Percentiles rank a stretch among this genome's conserved stretches.
These are phyloP conservation scores for Orycteropus afer DNA, from an alignment of 2,113 vertebrate species.

Conservation along the genomic window DNA sequence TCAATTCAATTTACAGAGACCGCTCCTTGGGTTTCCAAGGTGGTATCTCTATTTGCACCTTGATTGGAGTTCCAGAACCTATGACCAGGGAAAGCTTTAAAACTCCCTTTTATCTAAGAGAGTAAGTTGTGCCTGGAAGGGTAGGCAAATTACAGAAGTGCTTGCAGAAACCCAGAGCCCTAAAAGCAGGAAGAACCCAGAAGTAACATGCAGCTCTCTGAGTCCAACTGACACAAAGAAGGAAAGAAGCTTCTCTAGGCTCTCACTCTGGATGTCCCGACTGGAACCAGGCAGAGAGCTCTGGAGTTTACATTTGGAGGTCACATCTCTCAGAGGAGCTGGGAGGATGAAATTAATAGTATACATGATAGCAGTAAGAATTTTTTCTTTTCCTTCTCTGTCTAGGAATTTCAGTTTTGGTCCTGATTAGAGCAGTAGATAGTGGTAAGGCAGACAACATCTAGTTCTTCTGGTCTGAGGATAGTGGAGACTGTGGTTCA, in stretches of 20 bases:
- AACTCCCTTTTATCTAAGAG: background rate
- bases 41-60: background rate
- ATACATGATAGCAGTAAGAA: conserved; percentile 5
- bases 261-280: background rate
- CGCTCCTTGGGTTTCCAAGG: no score
- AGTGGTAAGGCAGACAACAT: no score
- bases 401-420: no score
- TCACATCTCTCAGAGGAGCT: conserved; percentile 29
- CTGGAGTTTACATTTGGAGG: conserved; percentile 35
- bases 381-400: no score
- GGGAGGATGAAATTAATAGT: background rate
- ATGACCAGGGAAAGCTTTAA: background rate
- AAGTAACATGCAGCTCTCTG: background rate
- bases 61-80: background rate
- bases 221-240: background rate
- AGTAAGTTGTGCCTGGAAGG: background rate
- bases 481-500: no score
- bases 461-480: no score
- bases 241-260: background rate
- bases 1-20: no score
- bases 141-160: background rate
- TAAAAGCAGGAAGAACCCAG: background rate
- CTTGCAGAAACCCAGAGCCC: background rate
- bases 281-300: background rate
- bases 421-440: no score